Base-by-base conservation (phyloP, 2,888 invertebrate genomes). In the Platycheirus rosarum region DNA sequence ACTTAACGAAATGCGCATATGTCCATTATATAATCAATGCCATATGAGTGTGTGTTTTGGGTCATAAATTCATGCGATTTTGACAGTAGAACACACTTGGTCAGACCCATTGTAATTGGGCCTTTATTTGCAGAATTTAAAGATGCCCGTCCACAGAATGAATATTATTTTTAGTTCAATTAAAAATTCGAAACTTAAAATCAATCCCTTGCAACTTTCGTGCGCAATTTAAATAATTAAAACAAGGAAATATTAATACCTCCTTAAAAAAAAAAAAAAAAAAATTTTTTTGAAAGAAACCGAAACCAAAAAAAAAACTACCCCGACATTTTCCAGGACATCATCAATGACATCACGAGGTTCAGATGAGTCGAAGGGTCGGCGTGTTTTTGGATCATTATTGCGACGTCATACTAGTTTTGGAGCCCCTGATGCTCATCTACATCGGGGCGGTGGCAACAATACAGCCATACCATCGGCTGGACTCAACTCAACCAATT, bases 341-440 rank as follows among this genome's bases (percentile, higher is more conserved):
- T 85, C 86, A 85, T 87, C 87, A 77, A 79, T 87, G 85, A 86
- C 87, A 86, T 87, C 87, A 84, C 65, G 87, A 85, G 85, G 86
- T 74, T 87, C 87, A 32, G 87, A 87, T 84, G 87, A 87, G 84
- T 86, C 87, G 71, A 87, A 87, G 85, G 84, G 86, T 84, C 86
- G 87, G 55, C 87, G 87, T 68, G 87, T 85, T 32, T 87, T 87
- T 85, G 87, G 87, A 85, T 87, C 87, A 75, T 84, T 87, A 75
- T 85, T 87, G 63, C 85, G 87, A 69, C 87, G 87, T 78, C 87
- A 87, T 80, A 87, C 87, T 74, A 86, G 86, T 80, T 87, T 87
- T 84, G 87, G 87, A 74, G 87, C 86, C 7, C 87, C 87, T 20
- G 87, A 87, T 85, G 75, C 79, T 63, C 85, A 85, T 71, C 84